A percentile compares a stretch with the other conserved stretches of the same genome.
phyloP scores from a whole-genome alignment of 2,113 vertebrate genomes.

The Phyllostomus hastatus region DNA sequence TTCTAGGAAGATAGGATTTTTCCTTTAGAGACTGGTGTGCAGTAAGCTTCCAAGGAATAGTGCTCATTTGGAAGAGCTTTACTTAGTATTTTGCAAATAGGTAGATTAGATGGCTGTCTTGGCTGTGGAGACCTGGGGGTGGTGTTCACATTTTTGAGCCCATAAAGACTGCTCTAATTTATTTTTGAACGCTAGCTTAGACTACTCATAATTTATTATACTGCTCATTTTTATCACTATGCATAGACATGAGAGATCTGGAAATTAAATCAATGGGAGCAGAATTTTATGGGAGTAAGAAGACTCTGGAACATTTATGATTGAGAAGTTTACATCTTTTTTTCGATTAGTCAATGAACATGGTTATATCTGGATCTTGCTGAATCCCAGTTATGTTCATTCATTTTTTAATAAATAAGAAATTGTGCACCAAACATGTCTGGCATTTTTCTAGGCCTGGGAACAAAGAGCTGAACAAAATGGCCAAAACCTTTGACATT shows the following conservation, averaged over 20 bases:
- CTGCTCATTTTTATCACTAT: not conserved
- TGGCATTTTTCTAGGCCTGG: not conserved
- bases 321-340: not conserved
- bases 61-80: not conserved
- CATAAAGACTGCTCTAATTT: not conserved
- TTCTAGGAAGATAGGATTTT: not conserved
- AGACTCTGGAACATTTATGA: not conserved
- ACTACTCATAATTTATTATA: not conserved
- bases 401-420: not conserved
- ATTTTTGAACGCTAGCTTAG: not conserved
- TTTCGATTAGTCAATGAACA: not conserved
- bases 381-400: not conserved
- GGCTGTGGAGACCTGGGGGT: not conserved
- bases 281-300: not conserved
- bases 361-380: not conserved
- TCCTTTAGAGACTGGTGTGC: not conserved
- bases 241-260: not conserved
- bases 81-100: not conserved
- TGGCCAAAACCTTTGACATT: not conserved
- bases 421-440: not conserved
- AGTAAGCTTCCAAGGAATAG: not conserved
- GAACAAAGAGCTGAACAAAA: not conserved
- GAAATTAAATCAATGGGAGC: too few relatives aligned
- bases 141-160: not conserved
- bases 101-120: not conserved